A percentile compares a stretch with the other conserved stretches of the same genome.
phyloP scores from a whole-genome alignment of 2,113 vertebrate species.

The Stomatorhinus ivindoensis region DNA sequence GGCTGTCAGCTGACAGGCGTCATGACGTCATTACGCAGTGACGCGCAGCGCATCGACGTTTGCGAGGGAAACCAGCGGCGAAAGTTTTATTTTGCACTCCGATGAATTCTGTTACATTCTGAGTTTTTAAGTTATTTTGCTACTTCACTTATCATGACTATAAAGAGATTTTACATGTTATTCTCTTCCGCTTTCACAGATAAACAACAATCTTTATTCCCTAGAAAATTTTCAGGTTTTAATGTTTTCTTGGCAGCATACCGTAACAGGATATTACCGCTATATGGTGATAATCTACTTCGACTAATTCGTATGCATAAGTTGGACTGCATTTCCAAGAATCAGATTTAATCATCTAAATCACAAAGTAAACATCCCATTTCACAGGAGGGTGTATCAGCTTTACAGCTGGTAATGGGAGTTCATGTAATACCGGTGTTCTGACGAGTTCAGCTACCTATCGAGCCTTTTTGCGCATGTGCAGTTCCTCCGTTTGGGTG shows the following conservation, averaged over 20 bases:
- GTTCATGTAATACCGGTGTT: not conserved
- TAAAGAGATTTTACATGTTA: not conserved
- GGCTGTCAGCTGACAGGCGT: constrained; percentile 38
- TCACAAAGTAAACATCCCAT: not conserved
- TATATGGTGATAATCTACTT: not conserved
- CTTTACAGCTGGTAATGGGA: not conserved
- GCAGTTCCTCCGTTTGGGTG: too few relatives aligned
- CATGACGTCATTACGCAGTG: not conserved
- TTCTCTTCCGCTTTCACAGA: not conserved
- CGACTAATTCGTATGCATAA: not conserved
- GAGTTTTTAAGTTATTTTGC: not conserved
- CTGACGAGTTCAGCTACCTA: not conserved
- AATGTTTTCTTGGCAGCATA: not conserved
- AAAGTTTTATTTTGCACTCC: not conserved
- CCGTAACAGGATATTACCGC: not conserved
- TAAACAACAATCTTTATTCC: too few relatives aligned
- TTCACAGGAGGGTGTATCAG: not conserved
- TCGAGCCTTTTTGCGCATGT: too few relatives aligned
- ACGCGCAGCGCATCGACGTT: not conserved
- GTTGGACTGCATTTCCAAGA: not conserved
- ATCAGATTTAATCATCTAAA: not conserved
- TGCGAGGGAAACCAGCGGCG: not conserved
- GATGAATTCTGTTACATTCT: not conserved
- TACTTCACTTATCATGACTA: not conserved
- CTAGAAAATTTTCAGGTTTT: too few relatives aligned